Conservation (phyloP, 2,113 vertebrate genomes). For the Pteronura brasiliensis region DNA sequence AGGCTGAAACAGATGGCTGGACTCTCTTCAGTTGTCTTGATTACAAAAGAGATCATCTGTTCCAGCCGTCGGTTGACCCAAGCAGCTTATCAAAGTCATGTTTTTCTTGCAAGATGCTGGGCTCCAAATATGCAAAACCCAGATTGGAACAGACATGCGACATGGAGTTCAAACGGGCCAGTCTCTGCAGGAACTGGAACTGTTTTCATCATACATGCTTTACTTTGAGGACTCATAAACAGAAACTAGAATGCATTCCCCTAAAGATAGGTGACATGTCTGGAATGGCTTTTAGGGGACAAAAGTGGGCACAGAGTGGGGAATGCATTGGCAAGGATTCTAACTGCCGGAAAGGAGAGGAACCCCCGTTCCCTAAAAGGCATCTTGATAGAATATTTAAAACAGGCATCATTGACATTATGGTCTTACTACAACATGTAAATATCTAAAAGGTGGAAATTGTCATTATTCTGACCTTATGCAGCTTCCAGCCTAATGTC, state of each 20-base stretch:
- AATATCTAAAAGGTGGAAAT: background rate
- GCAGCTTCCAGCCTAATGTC: background rate
- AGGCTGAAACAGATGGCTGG: background rate
- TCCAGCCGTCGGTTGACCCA: background rate
- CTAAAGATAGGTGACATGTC: background rate
- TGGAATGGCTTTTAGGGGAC: background rate
- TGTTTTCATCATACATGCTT: background rate
- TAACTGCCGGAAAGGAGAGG: background rate
- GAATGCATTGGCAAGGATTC: background rate
- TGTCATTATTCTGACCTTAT: background rate
- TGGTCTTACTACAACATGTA: background rate
- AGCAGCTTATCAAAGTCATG: constrained; percentile 25
- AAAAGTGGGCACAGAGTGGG: background rate
- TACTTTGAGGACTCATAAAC: background rate
- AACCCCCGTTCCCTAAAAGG: background rate
- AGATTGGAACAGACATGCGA: background rate
- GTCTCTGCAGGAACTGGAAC: background rate
- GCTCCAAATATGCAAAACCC: constrained; percentile 7
- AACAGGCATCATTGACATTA: background rate
- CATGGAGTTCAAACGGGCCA: background rate
- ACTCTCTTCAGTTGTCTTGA: background rate
- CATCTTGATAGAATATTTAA: background rate
- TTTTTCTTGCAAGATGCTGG: background rate
- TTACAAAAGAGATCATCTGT: constrained; percentile 33
- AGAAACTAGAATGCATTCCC: background rate